phyloP scores from a whole-genome alignment of 2,888 invertebrate species.

The Loripinus fragilis region DNA sequence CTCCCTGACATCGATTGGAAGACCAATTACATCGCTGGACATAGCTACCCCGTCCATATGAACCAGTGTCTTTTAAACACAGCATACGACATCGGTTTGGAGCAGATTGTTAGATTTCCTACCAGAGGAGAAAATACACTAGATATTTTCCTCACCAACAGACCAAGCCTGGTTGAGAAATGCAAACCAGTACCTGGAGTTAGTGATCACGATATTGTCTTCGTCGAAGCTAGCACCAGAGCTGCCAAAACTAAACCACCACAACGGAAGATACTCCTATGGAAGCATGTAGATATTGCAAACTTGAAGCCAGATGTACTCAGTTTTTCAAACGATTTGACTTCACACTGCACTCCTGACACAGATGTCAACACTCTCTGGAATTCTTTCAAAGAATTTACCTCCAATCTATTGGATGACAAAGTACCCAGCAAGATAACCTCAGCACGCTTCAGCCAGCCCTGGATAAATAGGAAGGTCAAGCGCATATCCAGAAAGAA shows the following conservation, averaged over 20 bases:
- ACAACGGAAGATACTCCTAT: not conserved
- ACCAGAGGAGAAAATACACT: too few species aligned
- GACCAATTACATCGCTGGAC: not conserved
- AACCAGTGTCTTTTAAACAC: too few species aligned
- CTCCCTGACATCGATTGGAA: too few species aligned
- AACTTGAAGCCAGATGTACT: not conserved
- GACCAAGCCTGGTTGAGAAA: slow-evolving; percentile 21
- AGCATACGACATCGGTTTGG: too few species aligned
- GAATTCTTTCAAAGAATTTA: too few species aligned
- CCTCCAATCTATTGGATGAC: too few species aligned
- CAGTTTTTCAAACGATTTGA: not conserved
- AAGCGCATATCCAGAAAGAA: not conserved
- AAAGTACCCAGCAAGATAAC: not conserved
- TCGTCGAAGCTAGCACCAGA: too few species aligned
- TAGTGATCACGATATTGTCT: slow-evolving; percentile 33
- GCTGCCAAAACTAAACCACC: not conserved
- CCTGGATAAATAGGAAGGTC: not conserved
- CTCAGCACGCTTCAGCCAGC: not conserved
- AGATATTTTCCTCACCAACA: slow-evolving; percentile 36
- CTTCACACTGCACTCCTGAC: not conserved
- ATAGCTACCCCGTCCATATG: too few species aligned
- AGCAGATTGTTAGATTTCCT: too few species aligned
- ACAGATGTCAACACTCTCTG: not conserved
- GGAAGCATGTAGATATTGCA: too few species aligned
- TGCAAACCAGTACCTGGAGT: slow-evolving; percentile 27